Evolutionary conservation across 2,797 vertebrate species (phyloP), one percentile per base, ranked within the genome.

Genomic region (Leontocebus nigricollis): DNA sequence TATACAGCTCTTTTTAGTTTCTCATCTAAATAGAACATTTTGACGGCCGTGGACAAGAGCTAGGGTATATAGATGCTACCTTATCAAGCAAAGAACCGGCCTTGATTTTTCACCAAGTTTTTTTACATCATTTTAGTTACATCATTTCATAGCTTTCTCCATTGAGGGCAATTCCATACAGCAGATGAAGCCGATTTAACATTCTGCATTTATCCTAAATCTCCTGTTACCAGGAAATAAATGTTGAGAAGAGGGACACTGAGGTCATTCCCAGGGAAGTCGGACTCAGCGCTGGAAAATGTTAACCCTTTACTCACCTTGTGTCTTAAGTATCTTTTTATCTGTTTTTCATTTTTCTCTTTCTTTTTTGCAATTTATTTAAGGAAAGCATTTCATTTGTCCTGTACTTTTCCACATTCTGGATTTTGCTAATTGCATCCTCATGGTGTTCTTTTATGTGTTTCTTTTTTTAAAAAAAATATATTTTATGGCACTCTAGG

Each of bases 381-480:
- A 24, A 81, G 46, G 67, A 90, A 81, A 55, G 24, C 17, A 44
- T 92, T 82, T 81, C 39, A 48, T 46, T 88, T 90, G n/a, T 67
- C 24, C 30, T 73, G 7, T 46, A 41, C 2, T 81, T 95, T 76
- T 73, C 72, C 48, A 41, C 41, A 50, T 75, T 88, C 77, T 80
- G n/a, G 12, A 55, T 80, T 80, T 80, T 80, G 77, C n/a, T 80
- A 7, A 80, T 26, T 87, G 30, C 44, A 46, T 67, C 61, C 11
- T 77, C 7, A 46, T 10, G 12, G 8, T 88, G 20, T 70, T 95
- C n/a, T 92, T 95, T 77, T 79, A 70, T 96, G 41, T 64, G 14
- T 52, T 15, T 50, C 1, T 52, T 4, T 52, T 19, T 52, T 52
- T 19, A 6, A 39, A 39, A 39, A 39, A 39, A 52, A 52, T 52